These are phyloP conservation scores for Mylabris sibirica DNA, from an alignment of 2,888 invertebrate genomes.

Conservation along the genomic window DNA sequence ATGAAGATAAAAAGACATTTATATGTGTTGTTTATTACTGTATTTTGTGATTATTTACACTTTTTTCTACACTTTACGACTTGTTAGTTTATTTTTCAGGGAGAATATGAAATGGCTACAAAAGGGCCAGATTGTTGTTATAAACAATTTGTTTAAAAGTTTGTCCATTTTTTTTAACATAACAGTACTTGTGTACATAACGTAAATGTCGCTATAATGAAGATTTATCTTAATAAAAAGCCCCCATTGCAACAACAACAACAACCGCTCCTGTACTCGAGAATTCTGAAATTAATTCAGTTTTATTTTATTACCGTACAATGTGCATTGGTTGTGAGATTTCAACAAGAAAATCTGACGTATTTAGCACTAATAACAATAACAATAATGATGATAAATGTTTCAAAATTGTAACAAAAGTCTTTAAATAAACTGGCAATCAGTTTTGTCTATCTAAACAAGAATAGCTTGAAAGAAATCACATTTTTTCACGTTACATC, in stretches of 20 bases:
- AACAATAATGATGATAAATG: neutral
- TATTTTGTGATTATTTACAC: neutral
- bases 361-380: neutral
- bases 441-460: neutral
- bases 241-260: too few relatives aligned
- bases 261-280: too few relatives aligned
- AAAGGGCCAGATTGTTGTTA: neutral
- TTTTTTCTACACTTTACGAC: neutral
- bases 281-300: too few relatives aligned
- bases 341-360: neutral
- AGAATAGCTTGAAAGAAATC: neutral
- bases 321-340: neutral
- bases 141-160: too few relatives aligned
- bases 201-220: too few relatives aligned
- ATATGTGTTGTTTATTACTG: neutral
- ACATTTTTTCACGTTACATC: constrained; percentile 1
- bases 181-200: too few relatives aligned
- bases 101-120: neutral
- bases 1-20: neutral
- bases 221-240: too few relatives aligned
- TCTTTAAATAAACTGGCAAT: neutral
- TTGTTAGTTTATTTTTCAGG: neutral
- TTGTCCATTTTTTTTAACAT: too few relatives aligned
- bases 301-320: neutral
- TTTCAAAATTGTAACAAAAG: neutral